These are phyloP conservation scores for Dreissena rostriformis DNA, from an alignment of 1,140 invertebrate species.

Conservation along the genomic window DNA sequence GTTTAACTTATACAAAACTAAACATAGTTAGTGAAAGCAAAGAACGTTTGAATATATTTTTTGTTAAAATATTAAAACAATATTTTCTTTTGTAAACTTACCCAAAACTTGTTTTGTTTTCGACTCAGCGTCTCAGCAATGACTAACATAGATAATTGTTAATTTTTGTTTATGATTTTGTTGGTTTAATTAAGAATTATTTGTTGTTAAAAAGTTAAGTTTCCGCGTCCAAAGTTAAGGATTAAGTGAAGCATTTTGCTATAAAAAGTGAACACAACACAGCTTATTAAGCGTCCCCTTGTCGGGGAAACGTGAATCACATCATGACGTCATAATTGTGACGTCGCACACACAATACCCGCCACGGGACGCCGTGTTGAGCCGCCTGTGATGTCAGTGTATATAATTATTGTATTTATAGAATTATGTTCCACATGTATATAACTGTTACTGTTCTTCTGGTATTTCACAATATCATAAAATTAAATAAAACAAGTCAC, in stretches of 20 bases:
- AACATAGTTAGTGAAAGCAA: too few relatives aligned
- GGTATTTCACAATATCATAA: constrained; percentile 57
- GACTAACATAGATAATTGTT: too few relatives aligned
- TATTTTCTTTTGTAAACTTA: too few relatives aligned
- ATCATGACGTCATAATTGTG: neutral
- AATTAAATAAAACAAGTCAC: constrained; percentile 57
- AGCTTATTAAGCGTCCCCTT: constrained; percentile 32
- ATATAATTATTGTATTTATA: constrained; percentile 58
- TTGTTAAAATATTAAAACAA: too few relatives aligned
- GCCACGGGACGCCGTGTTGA: neutral
- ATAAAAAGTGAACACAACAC: constrained; percentile 15
- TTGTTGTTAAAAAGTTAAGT: too few relatives aligned
- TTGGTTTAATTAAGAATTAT: too few relatives aligned
- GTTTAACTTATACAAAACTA: too few relatives aligned
- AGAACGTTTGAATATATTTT: too few relatives aligned
- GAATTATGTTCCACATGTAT: constrained; percentile 41
- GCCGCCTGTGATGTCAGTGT: constrained; percentile 55
- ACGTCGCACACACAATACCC: neutral
- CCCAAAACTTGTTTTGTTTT: too few relatives aligned
- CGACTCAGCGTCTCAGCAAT: too few relatives aligned
- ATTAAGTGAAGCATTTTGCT: neutral
- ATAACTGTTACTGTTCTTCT: constrained; percentile 44
- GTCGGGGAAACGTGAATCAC: neutral
- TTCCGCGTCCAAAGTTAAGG: too few relatives aligned
- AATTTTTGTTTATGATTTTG: too few relatives aligned